Evolutionary conservation across 2,888 invertebrate genomes (phyloP), one percentile per base, ranked within the genome.

Genomic region (Macrophya alboannulata): DNA sequence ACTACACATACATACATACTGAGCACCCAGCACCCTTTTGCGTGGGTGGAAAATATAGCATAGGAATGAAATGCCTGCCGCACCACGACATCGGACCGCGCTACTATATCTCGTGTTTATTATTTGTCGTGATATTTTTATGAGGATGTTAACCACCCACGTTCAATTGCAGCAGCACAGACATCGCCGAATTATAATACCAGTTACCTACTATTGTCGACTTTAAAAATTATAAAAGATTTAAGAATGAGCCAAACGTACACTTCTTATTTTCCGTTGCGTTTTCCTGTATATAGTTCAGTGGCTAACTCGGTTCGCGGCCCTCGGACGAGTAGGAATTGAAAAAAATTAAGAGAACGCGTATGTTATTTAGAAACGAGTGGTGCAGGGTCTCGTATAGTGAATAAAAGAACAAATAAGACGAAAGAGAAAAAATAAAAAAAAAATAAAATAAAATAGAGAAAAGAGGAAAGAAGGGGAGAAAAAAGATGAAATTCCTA

Each of bases 131-230:
- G 59, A 48, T 71, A n/a, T 87, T 86, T 88, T 87, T 85, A 85
- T 86, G 89, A 88, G 90, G 90, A 90, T 90, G 87, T 87, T 45
- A 55, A 87, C 89, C 90, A 89, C 90, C 89, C 90, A 90, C 90
- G 86, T 87, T 87, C 90, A 90, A 90, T 90, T 90, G 90, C 65
- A 45, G n/a, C 37, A 31, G 31, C 1, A 17, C 1, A 17, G 37
- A n/a, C 12, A n/a, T 59, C 6, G 48, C 65, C 65, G 40, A 62
- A 62, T 55, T 43, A 45, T 74, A 6, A 15, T 59, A 51, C 12
- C 15, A 62, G 62, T n/a, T n/a, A n/a, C n/a, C 17, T 62, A n/a
- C 68, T 68, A 21, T 31, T 31, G 31, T 17, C 3, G 25, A 12
- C 9, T 25, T 25, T 62, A 62, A 25, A 25, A 62, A 62, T 21